Conservation (phyloP, 2,888 invertebrate species). For the Euzetes globulus region DNA sequence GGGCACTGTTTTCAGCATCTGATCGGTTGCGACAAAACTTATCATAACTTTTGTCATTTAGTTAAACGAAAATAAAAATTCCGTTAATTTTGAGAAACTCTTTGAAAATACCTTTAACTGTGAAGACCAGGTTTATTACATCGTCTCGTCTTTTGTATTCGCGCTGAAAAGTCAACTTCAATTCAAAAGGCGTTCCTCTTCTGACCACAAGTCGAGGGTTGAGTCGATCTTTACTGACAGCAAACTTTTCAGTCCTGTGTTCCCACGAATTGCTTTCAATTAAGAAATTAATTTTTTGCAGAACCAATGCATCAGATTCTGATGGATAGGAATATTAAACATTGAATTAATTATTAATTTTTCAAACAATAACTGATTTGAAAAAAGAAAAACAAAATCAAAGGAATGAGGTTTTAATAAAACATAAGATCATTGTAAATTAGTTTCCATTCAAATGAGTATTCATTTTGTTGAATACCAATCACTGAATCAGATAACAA, state of each 20-base stretch:
- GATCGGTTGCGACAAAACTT: not conserved
- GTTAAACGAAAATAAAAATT: not conserved
- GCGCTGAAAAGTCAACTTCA: slow-evolving; percentile 43
- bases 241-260: slow-evolving; percentile 71
- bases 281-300: slow-evolving; percentile 65
- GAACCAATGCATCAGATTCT: slow-evolving; percentile 54
- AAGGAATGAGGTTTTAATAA: not conserved
- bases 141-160: slow-evolving; percentile 42
- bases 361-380: not conserved
- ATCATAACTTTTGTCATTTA: not conserved
- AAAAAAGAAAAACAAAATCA: not conserved
- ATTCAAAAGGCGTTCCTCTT: slow-evolving; percentile 44
- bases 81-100: not conserved
- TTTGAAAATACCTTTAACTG: slow-evolving; percentile 41
- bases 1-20: slow-evolving; percentile 32
- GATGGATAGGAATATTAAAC: not conserved
- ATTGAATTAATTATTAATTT: not conserved
- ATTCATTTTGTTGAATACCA: not conserved
- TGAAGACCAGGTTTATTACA: slow-evolving; percentile 44
- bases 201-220: slow-evolving; percentile 43
- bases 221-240: slow-evolving; percentile 59
- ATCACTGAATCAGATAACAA: not conserved
- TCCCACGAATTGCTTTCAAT: slow-evolving; percentile 63
- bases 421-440: not conserved
- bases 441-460: not conserved